Conservation (phyloP, 2,888 invertebrate genomes). For the Nomada fabriciana region DNA sequence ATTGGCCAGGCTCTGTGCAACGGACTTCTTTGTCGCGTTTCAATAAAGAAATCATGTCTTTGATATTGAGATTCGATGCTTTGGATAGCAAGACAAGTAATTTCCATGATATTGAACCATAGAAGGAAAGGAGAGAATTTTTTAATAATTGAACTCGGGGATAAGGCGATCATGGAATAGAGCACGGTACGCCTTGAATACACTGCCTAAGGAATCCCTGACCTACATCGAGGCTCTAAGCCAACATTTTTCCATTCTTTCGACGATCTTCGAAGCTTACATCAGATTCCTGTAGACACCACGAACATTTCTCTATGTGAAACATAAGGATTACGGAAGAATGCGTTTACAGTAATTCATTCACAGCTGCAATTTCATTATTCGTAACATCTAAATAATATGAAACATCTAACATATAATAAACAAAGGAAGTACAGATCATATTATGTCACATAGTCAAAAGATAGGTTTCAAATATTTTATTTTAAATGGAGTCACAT, state of each 20-base stretch:
- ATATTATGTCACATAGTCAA: too few species aligned
- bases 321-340: slow-evolving; percentile 3
- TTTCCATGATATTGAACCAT: slow-evolving; percentile 73
- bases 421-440: too few species aligned
- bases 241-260: slow-evolving; percentile 73
- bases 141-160: slow-evolving; percentile 74
- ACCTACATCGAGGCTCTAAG: slow-evolving; percentile 69
- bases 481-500: too few species aligned
- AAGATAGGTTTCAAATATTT: too few species aligned
- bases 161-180: slow-evolving; percentile 62
- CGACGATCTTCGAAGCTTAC: slow-evolving; percentile 46
- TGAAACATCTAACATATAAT: too few species aligned
- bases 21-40: slow-evolving; percentile 57
- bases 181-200: slow-evolving; percentile 69
- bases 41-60: slow-evolving; percentile 66
- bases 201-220: slow-evolving; percentile 72
- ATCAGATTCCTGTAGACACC: slow-evolving; percentile 51
- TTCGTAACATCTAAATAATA: too few species aligned
- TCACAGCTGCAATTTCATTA: too few species aligned
- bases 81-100: slow-evolving; percentile 68
- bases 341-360: not conserved
- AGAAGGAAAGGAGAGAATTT: slow-evolving; percentile 73
- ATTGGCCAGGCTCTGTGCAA: slow-evolving; percentile 44
- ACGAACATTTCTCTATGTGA: slow-evolving; percentile 55
- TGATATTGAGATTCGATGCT: slow-evolving; percentile 68